phyloP scores from a whole-genome alignment of 1,140 invertebrate species.

The Lamellibrachia luymesi region DNA sequence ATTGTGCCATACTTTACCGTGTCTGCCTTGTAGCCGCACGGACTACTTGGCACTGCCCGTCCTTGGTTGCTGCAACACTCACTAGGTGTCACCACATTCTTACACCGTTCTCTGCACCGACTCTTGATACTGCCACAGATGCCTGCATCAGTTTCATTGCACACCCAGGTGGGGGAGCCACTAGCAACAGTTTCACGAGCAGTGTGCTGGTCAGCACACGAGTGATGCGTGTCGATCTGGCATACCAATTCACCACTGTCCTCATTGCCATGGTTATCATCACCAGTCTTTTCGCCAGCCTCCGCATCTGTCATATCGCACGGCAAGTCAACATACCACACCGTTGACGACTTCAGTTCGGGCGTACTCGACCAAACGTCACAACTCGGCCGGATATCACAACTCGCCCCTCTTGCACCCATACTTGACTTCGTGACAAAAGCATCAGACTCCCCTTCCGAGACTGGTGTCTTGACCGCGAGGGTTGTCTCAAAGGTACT shows the following conservation, averaged over 20 bases:
- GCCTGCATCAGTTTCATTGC: background rate
- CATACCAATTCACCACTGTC: background rate
- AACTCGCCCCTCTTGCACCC: background rate
- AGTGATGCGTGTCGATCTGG: background rate
- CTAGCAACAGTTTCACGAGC: background rate
- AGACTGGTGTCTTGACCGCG: background rate
- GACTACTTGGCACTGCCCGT: background rate
- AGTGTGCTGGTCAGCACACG: background rate
- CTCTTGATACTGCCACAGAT: background rate
- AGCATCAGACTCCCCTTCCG: background rate
- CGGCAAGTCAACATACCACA: background rate
- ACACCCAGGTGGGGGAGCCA: background rate
- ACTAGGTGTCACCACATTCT: background rate
- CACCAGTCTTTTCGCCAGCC: background rate
- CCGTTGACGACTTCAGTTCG: background rate
- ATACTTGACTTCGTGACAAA: background rate
- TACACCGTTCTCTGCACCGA: background rate
- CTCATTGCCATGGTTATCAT: background rate
- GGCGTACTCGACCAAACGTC: background rate
- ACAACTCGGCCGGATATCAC: background rate
- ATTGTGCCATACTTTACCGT: background rate
- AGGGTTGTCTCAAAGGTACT: background rate
- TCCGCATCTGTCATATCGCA: background rate
- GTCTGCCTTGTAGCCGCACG: background rate
- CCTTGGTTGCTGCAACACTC: background rate